Base-by-base conservation (phyloP, 1,140 invertebrate species). In the Drosophila sp. region DNA sequence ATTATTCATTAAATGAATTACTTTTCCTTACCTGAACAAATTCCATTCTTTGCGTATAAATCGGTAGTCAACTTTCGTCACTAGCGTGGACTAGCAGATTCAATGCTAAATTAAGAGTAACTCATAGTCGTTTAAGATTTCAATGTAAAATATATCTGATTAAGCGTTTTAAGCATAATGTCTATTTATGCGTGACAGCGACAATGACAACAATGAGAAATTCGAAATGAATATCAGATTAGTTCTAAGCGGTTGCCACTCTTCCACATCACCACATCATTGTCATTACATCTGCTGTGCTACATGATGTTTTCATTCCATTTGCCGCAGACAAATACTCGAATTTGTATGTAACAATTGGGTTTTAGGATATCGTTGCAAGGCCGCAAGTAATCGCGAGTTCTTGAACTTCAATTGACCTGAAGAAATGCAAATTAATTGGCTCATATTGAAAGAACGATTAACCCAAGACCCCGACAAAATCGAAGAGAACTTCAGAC, bases 171-270 rank as follows among this genome's bases (percentile, higher is more conserved):
- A 3, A 53, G 36, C 2, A 34, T 72, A 16, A 43, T 72, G 21
- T 51, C 61, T 65, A 65, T 65, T 72, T 72, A 56, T 72, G 45
- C 27, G 27, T 18, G 32, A 16, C 34, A 61, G 43, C 34, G 48
- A 9, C 48, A 62, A 58, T 18, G 36, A 48, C 32, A 25, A 32
- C 32, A 27, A 65, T 48, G 61, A 41, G 54, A 66, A 27, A 65
- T 48, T 50, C 34, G 54, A 66, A 67, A 72, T 72, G 45, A 58
- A 59, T 67, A 67, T 72, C 48, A 38, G 64, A 67, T 72, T 72
- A 59, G 63, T 66, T 48, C 53, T 48, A 7, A 50, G 46, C 46
- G 25, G 64, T 38, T 72, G 62, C 32, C 54, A 13, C 7, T 5
- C 32, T 67, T 56, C 65, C 45, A 67, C 65, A n/a, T 70, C 48